These are phyloP conservation scores for Zaprionus davidi DNA, from an alignment of 1,140 invertebrate species.

Conservation along the genomic window DNA sequence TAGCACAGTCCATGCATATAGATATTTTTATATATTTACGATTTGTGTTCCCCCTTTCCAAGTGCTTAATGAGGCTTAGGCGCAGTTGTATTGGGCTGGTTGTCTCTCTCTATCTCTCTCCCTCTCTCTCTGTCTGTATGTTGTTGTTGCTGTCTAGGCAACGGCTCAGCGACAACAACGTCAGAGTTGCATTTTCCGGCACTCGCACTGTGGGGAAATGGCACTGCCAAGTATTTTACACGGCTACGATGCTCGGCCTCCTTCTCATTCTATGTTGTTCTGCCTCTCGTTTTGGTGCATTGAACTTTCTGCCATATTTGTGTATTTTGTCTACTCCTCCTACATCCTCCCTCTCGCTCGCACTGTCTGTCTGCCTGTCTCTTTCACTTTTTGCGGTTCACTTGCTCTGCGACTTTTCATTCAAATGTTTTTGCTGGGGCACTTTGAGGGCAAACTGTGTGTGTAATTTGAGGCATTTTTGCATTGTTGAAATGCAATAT, in stretches of 20 bases:
- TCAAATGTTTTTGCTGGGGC: constrained; percentile 19
- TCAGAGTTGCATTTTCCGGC: constrained; percentile 61
- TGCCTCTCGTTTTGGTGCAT: constrained; percentile 44
- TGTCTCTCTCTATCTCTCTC: not conserved
- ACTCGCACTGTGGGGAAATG: constrained; percentile 52
- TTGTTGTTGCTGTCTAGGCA: constrained; percentile 48
- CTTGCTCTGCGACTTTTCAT: constrained; percentile 35
- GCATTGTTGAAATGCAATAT: constrained; percentile 27
- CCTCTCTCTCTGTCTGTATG: constrained; percentile 6
- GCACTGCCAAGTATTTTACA: constrained; percentile 51
- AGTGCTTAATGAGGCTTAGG: constrained; percentile 57
- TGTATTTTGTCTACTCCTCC: not conserved
- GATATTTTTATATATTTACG: constrained; percentile 24
- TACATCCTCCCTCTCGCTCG: not conserved
- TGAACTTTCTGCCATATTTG: constrained; percentile 28
- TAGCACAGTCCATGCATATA: constrained; percentile 15
- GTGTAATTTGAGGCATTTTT: constrained; percentile 39
- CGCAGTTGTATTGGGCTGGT: constrained; percentile 23
- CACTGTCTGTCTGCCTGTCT: constrained; percentile 9
- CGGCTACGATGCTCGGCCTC: constrained; percentile 27
- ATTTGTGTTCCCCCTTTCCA: not conserved
- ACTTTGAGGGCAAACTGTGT: constrained; percentile 37
- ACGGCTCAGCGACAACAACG: constrained; percentile 43
- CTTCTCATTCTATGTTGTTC: not conserved
- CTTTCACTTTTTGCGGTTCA: constrained; percentile 39